Conservation (phyloP, 2,113 vertebrate genomes). For the Trachemys scripta region DNA sequence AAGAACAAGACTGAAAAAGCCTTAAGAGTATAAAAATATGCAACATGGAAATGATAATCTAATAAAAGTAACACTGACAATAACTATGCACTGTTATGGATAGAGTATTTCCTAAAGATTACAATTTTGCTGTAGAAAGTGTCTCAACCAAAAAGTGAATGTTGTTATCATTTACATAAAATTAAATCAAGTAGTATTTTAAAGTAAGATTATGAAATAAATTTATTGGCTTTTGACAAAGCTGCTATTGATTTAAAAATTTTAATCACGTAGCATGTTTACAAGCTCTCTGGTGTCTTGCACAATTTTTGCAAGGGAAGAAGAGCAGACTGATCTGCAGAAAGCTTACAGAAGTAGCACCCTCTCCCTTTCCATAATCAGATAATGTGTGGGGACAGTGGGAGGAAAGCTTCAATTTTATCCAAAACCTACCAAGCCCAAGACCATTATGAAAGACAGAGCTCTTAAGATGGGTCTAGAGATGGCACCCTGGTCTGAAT, state of each 20-base stretch:
- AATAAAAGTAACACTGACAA: constrained; percentile 58
- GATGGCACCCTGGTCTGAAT: not conserved
- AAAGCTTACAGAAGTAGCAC: constrained; percentile 27
- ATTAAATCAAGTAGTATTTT: constrained; percentile 64
- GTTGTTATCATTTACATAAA: constrained; percentile 56
- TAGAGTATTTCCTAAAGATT: constrained; percentile 46
- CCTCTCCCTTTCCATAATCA: constrained; percentile 19
- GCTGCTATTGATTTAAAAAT: constrained; percentile 63
- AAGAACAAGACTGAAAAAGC: constrained; percentile 54
- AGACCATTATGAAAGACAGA: not conserved
- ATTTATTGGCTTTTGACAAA: constrained; percentile 33
- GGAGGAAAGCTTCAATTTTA: not conserved
- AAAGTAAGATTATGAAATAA: constrained; percentile 46
- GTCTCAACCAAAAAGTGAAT: constrained; percentile 24
- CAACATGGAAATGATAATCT: constrained; percentile 49
- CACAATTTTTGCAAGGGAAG: constrained; percentile 51
- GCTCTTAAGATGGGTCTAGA: not conserved
- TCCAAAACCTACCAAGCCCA: not conserved
- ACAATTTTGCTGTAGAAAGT: constrained; percentile 57
- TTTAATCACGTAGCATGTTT: constrained; percentile 66
- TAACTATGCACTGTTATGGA: constrained; percentile 49
- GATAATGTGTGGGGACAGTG: not conserved
- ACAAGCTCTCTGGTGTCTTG: constrained; percentile 41
- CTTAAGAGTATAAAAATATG: constrained; percentile 25
- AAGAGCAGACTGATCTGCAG: constrained; percentile 29